A percentile compares a stretch with the other conserved stretches of the same genome.
phyloP scores from a whole-genome alignment of 1,140 invertebrate species.

The Drosophila willistoni region DNA sequence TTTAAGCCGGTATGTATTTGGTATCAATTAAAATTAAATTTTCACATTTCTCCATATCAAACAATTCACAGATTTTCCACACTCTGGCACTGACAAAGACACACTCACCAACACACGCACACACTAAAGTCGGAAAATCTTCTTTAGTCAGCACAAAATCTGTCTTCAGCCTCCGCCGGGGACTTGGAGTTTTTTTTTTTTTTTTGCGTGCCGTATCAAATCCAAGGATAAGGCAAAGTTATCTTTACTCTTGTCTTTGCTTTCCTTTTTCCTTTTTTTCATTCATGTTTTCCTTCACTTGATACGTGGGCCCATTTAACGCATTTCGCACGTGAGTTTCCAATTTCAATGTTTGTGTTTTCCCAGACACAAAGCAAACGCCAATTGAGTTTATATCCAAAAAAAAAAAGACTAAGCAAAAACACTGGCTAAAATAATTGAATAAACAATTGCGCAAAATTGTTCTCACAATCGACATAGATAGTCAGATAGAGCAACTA shows the following conservation, averaged over 20 bases:
- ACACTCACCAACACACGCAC: conserved; percentile 7
- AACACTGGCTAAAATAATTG: conserved; percentile 12
- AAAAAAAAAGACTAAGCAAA: background rate
- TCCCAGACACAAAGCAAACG: conserved; percentile 19
- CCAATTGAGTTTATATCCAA: conserved; percentile 4
- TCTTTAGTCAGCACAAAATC: conserved; percentile 59
- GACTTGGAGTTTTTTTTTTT: conserved; percentile 25
- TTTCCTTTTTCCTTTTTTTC: background rate
- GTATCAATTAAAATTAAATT: conserved; percentile 47
- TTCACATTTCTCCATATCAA: conserved; percentile 36
- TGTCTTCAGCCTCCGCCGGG: conserved; percentile 39
- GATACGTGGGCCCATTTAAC: conserved; percentile 39
- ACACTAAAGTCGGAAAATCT: conserved; percentile 32
- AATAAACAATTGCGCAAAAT: conserved; percentile 10
- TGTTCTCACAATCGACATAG: background rate
- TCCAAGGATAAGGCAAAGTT: conserved; percentile 46
- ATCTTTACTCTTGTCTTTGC: conserved; percentile 36
- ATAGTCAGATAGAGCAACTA: background rate
- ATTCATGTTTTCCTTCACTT: background rate
- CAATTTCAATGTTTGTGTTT: conserved; percentile 51
- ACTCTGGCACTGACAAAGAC: conserved; percentile 15
- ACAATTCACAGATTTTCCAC: conserved; percentile 55
- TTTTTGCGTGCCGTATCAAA: conserved; percentile 45
- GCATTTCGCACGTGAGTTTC: conserved; percentile 58
- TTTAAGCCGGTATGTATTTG: conserved; percentile 5